Evolutionary conservation across 2,797 vertebrate genomes (phyloP), one percentile per base, ranked within the genome.

Genomic region (Danio aesculapii): DNA sequence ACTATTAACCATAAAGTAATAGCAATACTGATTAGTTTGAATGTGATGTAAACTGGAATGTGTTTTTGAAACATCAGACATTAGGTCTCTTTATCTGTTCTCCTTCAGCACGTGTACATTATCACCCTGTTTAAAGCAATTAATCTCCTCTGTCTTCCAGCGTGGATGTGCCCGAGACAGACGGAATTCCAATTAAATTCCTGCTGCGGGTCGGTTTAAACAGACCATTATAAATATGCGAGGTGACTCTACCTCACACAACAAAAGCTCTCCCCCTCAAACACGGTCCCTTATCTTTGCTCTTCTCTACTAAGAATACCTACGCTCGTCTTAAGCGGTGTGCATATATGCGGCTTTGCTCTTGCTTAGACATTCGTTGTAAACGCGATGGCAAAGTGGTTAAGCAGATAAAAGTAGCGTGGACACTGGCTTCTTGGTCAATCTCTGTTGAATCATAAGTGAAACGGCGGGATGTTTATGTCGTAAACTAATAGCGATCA

Each of bases 151-250:
- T 84, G 78, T 82, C 88, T 82, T 84, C 70, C 83, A 86, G 71
- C 53, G 61, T 85, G 75, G 75, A 85, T 84, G 87, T 83, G 87
- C 84, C 88, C 87, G 85, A 90, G 87, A 87, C 89, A 91, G 86
- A 89, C 85, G 87, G 87, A 89, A 90, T 89, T 91, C 87, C 88
- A 91, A 92, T 93, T 91, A 92, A 90, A 84, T 86, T 75, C 91
- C 89, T 87, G 90, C 90, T 90, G 90, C 83, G 87, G 91, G 90
- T 91, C 90, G 83, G 80, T 92, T 93, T 90, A 87, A 81, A 50
- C 76, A 78, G 78, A 82, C 80, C 81, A 83, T 88, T 77, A 88
- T 77, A 81, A 84, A 85, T 59, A 81, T 67, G 62, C 87, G 86
- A 84, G 79, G 83, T 84, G 81, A 76, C 85, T 85, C 86, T 77